A percentile compares a stretch with the other conserved stretches of the same genome.
Evolutionary conservation across 1,140 invertebrate species (phyloP).

Genomic region (Phthorimaea operculella): DNA sequence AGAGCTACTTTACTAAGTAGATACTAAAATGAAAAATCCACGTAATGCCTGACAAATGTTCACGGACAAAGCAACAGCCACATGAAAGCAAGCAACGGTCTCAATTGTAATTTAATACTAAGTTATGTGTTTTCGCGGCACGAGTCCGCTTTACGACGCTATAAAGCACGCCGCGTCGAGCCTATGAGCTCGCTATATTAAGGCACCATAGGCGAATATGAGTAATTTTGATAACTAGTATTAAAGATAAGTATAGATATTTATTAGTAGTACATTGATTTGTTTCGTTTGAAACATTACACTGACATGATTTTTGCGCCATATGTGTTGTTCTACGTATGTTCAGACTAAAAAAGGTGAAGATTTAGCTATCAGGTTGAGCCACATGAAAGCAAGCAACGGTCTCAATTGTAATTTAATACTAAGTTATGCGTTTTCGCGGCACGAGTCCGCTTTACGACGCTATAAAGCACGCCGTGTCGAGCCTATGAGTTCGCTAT

Average conservation of each 20-base stretch:
- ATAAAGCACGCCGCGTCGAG: conserved; percentile 47
- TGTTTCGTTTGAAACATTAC: too few species aligned
- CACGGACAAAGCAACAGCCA: too few species aligned
- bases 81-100: background rate
- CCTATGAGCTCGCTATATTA: conserved; percentile 39
- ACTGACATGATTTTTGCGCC: too few species aligned
- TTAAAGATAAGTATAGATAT: too few species aligned
- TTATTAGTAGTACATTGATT: too few species aligned
- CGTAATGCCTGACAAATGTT: too few species aligned
- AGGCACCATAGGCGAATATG: conserved; percentile 27
- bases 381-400: background rate
- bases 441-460: conserved; percentile 49
- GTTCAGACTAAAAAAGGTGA: too few species aligned
- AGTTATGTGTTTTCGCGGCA: conserved; percentile 46
- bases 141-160: conserved; percentile 47
- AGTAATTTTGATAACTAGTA: too few species aligned
- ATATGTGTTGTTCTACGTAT: too few species aligned
- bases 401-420: conserved; percentile 41
- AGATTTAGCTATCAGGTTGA: too few species aligned
- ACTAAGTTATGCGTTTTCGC: conserved; percentile 44
- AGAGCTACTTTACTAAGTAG: too few species aligned
- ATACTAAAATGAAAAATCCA: too few species aligned
- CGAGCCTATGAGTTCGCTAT: conserved; percentile 37
- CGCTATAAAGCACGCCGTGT: conserved; percentile 46
- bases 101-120: conserved; percentile 45